These are phyloP conservation scores for Dendrocincla tyrannina DNA, from an alignment of 2,797 vertebrate species.

Conservation along the genomic window DNA sequence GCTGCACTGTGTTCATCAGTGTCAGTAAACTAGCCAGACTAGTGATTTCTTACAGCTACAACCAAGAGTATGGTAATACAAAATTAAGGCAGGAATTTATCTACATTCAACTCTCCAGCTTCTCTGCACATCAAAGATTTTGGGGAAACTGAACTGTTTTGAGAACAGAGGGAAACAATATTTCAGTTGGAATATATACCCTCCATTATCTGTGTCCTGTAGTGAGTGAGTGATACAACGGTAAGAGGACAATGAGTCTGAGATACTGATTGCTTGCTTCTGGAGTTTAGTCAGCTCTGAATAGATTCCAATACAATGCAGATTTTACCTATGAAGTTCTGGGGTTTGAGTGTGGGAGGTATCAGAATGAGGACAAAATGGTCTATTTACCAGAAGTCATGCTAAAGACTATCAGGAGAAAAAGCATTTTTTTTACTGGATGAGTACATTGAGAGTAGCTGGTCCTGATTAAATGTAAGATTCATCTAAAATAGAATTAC, in stretches of 20 bases:
- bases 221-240: background rate
- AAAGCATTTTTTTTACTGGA: background rate
- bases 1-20: background rate
- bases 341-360: background rate
- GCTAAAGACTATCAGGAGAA: background rate
- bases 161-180: background rate
- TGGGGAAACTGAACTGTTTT: background rate
- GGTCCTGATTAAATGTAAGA: background rate
- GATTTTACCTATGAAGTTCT: background rate
- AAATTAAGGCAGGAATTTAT: background rate
- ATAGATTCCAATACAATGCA: background rate
- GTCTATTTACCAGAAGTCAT: background rate
- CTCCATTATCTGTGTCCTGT: background rate
- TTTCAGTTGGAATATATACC: background rate
- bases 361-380: background rate
- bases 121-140: background rate
- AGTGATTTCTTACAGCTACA: background rate
- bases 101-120: background rate
- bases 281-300: background rate
- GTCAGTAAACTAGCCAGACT: background rate
- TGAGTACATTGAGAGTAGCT: background rate
- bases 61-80: background rate
- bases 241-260: background rate
- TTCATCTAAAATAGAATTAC: background rate
- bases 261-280: background rate